Percentiles rank a stretch among this genome's conserved stretches.
Evolutionary conservation across 2,113 vertebrate genomes (phyloP).

Genomic region (Lethenteron reissneri): DNA sequence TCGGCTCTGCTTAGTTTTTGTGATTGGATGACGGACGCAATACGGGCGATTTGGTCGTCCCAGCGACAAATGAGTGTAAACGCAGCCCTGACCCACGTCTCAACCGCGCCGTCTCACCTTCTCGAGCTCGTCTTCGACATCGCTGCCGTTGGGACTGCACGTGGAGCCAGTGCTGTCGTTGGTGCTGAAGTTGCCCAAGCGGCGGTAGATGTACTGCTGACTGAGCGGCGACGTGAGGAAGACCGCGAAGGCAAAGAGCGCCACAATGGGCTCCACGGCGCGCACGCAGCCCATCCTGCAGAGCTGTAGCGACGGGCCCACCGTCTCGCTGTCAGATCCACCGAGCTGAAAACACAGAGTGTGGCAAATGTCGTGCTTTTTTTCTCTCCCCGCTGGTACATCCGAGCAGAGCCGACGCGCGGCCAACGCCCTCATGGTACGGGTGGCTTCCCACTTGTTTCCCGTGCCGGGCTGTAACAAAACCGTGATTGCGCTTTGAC

Average conservation of each 20-base stretch:
- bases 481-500: no score
- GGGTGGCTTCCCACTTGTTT: no score
- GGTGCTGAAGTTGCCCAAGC: conserved; percentile 2
- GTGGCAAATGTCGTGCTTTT: no score
- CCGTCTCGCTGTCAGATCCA: no score
- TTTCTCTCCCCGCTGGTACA: no score
- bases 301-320: neutral
- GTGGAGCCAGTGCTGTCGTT: neutral
- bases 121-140: neutral
- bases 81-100: neutral
- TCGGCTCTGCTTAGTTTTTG: neutral
- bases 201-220: neutral
- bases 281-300: neutral
- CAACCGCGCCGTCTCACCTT: neutral
- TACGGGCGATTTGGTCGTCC: neutral
- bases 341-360: no score
- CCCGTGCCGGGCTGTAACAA: no score
- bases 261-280: neutral
- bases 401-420: no score
- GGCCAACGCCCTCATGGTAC: no score
- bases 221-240: neutral
- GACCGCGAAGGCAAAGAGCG: neutral
- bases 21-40: neutral
- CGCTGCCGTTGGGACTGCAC: neutral
- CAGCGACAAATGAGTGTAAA: neutral